Evolutionary conservation across 2,888 invertebrate species (phyloP), one percentile per base, ranked within the genome.

Genomic region (Alsophila aescularia): DNA sequence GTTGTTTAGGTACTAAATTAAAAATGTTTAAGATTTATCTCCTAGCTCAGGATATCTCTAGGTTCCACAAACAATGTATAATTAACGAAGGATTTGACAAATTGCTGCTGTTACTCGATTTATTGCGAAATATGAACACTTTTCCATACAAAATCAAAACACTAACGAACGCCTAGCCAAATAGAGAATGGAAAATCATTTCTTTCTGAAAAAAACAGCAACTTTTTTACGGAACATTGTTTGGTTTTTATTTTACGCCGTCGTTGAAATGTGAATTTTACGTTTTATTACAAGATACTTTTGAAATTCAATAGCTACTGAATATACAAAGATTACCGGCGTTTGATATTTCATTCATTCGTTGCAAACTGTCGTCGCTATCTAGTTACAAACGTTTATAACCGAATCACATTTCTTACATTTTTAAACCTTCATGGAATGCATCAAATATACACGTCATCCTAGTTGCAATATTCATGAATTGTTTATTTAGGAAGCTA

Each of bases 271-370:
- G 60, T 57, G 67, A 73, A 66, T 69, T 72, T 67, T 69, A 67
- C 24, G 1, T 69, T 72, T 75, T 39, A 73, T 67, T 64, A 65
- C 64, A 64, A 70, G 65, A 73, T 72, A 8, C 68, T 69, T 73
- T 78, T 75, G 67, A 67, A 69, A 74, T 69, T 76, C 72, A 72
- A 73, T 77, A 75, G 70, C 64, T 58, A 60, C 65, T 70, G 65
- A 69, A 73, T 68, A 72, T 60, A 72, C 67, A 71, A 70, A 75
- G 69, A 73, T 71, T 70, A 70, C 66, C 69, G 63, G 65, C 65
- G 68, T 76, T 70, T 63, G 58, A 71, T 69, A 42, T 41, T 39
- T 41, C 18, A 42, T 42, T 42, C 42, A 12, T 42, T 32, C 42
- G 18, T 42, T 42, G 31, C 42, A 32, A 32, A n/a, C 9, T n/a